Evolutionary conservation across 2,888 invertebrate species (phyloP).

Genomic region (Drosophila parthenogenetica): DNA sequence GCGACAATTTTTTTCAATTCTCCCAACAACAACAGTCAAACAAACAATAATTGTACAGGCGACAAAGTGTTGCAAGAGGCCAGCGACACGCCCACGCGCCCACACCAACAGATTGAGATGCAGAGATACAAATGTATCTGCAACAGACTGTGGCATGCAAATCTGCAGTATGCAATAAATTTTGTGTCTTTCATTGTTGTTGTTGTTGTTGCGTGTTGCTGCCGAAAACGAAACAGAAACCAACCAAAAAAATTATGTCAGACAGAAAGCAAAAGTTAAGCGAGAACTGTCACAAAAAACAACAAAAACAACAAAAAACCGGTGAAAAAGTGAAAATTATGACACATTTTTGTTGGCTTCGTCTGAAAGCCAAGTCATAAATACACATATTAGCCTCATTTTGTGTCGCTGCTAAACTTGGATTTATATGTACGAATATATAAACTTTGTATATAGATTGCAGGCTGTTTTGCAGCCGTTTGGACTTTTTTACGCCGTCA

Average conservation of each 20-base stretch:
- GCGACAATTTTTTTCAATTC: conserved; percentile 20
- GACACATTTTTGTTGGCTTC: conserved; percentile 52
- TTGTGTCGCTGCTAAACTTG: conserved; percentile 22
- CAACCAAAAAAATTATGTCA: conserved; percentile 50
- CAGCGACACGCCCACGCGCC: conserved; percentile 38
- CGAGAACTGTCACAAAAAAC: conserved; percentile 62
- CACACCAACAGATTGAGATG: conserved; percentile 37
- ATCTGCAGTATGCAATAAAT: conserved; percentile 56
- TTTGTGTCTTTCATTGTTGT: conserved; percentile 13
- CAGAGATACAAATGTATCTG: conserved; percentile 35
- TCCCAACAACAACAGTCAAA: too few relatives aligned
- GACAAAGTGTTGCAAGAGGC: conserved; percentile 38
- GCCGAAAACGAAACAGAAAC: conserved; percentile 12
- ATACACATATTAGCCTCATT: conserved; percentile 81
- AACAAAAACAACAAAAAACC: conserved; percentile 30
- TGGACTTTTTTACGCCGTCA: conserved; percentile 48
- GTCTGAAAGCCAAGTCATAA: conserved; percentile 67
- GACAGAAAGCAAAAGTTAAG: conserved; percentile 67
- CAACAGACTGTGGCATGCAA: conserved; percentile 49
- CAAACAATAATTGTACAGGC: conserved; percentile 17
- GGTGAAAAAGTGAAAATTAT: conserved; percentile 71
- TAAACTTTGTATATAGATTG: neutral
- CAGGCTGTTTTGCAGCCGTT: conserved; percentile 22
- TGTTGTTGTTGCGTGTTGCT: conserved; percentile 39
- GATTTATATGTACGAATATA: conserved; percentile 3